These are phyloP conservation scores for Dendrolimus punctatus DNA, from an alignment of 1,140 invertebrate genomes.

Conservation along the genomic window DNA sequence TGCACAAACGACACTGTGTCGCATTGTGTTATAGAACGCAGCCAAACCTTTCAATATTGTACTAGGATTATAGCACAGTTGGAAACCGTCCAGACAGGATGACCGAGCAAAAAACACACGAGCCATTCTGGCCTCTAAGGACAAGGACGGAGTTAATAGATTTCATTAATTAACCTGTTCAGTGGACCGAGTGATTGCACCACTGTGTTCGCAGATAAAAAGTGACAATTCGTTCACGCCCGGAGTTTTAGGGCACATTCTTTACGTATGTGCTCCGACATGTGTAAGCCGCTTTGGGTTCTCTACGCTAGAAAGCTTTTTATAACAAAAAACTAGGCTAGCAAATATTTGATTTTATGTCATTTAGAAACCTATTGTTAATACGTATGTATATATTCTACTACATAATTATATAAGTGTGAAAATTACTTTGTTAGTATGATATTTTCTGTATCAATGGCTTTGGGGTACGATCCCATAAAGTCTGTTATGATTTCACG, in stretches of 20 bases:
- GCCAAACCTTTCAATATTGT: slow-evolving; percentile 2
- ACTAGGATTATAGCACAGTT: slow-evolving; percentile 15
- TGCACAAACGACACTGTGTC: slow-evolving; percentile 3
- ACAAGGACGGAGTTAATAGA: slow-evolving; percentile 62
- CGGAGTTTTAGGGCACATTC: slow-evolving; percentile 29
- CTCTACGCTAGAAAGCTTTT: not conserved
- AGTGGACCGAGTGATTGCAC: slow-evolving; percentile 64
- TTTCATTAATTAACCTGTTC: slow-evolving; percentile 71
- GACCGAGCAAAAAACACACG: slow-evolving; percentile 50
- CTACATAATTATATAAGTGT: too few species aligned
- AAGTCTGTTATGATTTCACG: too few species aligned
- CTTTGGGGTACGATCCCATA: too few species aligned
- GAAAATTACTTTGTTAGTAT: too few species aligned
- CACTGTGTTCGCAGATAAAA: slow-evolving; percentile 55
- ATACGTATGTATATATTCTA: too few species aligned
- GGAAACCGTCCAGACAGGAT: slow-evolving; percentile 43
- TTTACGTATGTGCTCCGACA: slow-evolving; percentile 11
- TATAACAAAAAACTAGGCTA: too few species aligned
- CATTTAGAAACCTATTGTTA: too few species aligned
- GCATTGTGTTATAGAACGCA: slow-evolving; percentile 5
- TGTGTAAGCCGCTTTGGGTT: slow-evolving; percentile 22
- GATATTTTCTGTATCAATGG: too few species aligned
- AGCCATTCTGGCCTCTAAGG: slow-evolving; percentile 47
- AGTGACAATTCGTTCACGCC: slow-evolving; percentile 54
- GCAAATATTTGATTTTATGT: too few species aligned